Base-by-base conservation (phyloP, 2,888 invertebrate genomes). In the Amphipyra berbera region DNA sequence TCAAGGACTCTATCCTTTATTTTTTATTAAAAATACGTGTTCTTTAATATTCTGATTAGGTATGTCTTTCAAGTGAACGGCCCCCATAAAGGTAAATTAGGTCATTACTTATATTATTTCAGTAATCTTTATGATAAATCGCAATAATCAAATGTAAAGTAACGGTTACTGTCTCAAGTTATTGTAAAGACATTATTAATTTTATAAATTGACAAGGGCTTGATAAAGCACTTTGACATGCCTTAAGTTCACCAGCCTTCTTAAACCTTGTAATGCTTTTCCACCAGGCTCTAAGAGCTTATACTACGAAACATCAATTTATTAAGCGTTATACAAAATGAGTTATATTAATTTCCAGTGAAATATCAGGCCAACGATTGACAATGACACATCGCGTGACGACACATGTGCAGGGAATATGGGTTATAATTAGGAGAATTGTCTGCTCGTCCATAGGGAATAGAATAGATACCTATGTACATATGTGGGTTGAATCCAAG, bases 361-460 rank as follows among this genome's bases (percentile, higher is more conserved):
- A 67, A 73, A 68, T 64, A 68, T 70, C 60, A 61, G 60, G 53
- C 61, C 45, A 57, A 30, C 61, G 42, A 62, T 64, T 65, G 67
- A 52, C 57, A 72, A 68, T 64, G 66, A 69, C 55, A 72, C 68
- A 74, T 76, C 69, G 81, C 76, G 76, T 81, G 79, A 76, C 73
- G 47, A 67, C 53, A 60, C 47, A 56, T 63, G 65, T 60, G 55
- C 60, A 59, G 70, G 56, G 75, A 59, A 64, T 58, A 61, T 52
- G 52, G 64, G 59, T 78, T 53, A 73, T 73, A 78, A 80, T 81
- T 80, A 80, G 70, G 67, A 73, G 77, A 73, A 77, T 81, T 78
- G 73, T 76, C 61, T 44, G 57, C 61, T 46, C 35, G 40, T 50
- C 80, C 68, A 35, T n/a, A 41, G 77, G 67, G 81, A 67, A 57